Evolutionary conservation across 2,888 invertebrate genomes (phyloP).

Genomic region (Apomyelois bistriatella): DNA sequence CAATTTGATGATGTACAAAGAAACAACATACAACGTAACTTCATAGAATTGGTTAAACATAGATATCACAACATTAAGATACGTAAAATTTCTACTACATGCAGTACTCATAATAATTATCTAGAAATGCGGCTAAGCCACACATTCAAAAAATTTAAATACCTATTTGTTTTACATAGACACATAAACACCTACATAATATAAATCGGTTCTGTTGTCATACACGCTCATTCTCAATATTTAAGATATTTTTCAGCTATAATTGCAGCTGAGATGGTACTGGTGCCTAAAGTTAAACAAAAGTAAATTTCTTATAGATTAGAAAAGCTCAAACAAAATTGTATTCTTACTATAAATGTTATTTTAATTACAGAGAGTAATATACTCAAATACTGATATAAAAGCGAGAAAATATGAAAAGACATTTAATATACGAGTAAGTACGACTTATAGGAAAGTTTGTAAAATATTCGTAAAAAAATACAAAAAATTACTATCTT

Average conservation of each 20-base stretch:
- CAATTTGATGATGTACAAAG: constrained; percentile 46
- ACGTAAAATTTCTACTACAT: constrained; percentile 31
- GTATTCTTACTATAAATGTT: not conserved
- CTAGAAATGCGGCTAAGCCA: constrained; percentile 30
- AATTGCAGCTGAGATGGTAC: too few relatives aligned
- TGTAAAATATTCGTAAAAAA: constrained; percentile 47
- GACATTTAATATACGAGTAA: constrained; percentile 14
- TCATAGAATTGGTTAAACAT: constrained; percentile 24
- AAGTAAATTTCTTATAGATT: not conserved
- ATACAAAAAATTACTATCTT: constrained; percentile 46
- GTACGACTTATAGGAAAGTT: constrained; percentile 24
- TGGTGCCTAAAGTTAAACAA: too few relatives aligned
- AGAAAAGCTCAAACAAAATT: constrained; percentile 10
- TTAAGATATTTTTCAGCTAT: constrained; percentile 25
- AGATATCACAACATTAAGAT: constrained; percentile 50
- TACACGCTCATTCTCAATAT: constrained; percentile 9
- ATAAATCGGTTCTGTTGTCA: constrained; percentile 12
- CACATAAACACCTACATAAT: not conserved
- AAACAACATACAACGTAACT: constrained; percentile 26
- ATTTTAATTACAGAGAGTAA: constrained; percentile 7
- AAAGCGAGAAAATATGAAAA: constrained; percentile 14
- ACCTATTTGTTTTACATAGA: too few relatives aligned
- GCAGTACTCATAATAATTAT: constrained; percentile 22
- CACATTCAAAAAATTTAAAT: constrained; percentile 19
- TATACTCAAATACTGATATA: constrained; percentile 8